A percentile compares a stretch with the other conserved stretches of the same genome.
Evolutionary conservation across 2,888 invertebrate genomes (phyloP).

Genomic region (Ochropleura plecta): DNA sequence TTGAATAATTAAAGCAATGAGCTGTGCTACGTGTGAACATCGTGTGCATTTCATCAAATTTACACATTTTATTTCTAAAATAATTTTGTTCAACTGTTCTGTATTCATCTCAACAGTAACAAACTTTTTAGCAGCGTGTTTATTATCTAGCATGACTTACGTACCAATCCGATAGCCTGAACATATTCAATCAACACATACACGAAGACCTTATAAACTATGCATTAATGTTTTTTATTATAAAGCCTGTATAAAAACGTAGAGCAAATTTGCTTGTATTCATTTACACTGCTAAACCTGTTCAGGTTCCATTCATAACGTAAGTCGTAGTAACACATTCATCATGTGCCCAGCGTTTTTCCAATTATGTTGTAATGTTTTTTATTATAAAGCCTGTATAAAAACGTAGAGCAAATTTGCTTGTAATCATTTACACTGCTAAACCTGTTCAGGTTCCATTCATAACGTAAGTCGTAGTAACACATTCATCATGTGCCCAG

Average conservation of each 20-base stretch:
- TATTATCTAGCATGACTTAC: background rate
- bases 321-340: too few species aligned
- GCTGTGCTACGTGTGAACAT: background rate
- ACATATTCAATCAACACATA: background rate
- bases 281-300: background rate
- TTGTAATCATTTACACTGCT: background rate
- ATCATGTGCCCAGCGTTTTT: too few species aligned
- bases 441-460: background rate
- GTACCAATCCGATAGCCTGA: background rate
- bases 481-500: too few species aligned
- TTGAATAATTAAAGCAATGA: background rate
- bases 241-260: background rate
- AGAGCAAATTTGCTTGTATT: conserved; percentile 3
- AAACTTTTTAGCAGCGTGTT: background rate
- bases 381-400: background rate
- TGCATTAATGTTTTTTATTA: background rate
- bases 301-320: background rate
- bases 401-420: conserved; percentile 6
- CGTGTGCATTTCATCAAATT: conserved; percentile 3
- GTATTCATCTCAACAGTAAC: background rate
- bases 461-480: too few species aligned
- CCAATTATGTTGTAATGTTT: background rate
- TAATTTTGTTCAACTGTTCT: background rate
- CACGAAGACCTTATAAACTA: background rate
- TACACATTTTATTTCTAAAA: background rate